Base-by-base conservation (phyloP, 2,797 vertebrate species). In the Helostoma temminkii region DNA sequence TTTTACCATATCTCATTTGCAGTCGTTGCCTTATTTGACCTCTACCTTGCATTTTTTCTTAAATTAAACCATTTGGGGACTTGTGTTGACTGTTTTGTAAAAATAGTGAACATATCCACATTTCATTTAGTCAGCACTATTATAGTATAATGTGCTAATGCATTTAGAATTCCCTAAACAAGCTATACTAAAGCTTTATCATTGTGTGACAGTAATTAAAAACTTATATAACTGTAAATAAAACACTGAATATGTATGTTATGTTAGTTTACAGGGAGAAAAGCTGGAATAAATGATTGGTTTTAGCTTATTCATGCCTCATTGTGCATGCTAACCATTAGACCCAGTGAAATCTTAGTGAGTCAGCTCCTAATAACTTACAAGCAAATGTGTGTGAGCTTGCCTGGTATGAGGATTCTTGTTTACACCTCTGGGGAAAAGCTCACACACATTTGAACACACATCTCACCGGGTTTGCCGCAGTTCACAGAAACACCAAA, bases 261-360 rank as follows among this genome's bases (percentile, higher is more conserved):
- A n/a, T n/a, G n/a, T n/a, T n/a, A n/a, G n/a, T n/a, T n/a, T n/a
- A n/a, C n/a, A n/a, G n/a, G n/a, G n/a, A n/a, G n/a, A n/a, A n/a
- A n/a, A n/a, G n/a, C n/a, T n/a, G n/a, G n/a, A n/a, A n/a, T n/a
- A n/a, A n/a, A n/a, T n/a, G n/a, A n/a, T n/a, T n/a, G n/a, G n/a
- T n/a, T n/a, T n/a, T n/a, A n/a, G n/a, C n/a, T n/a, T n/a, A n/a
- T n/a, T n/a, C n/a, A n/a, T n/a, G n/a, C n/a, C n/a, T n/a, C n/a
- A n/a, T 81, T 79, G 79, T 30, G 41, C 42, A 6, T 15, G 42
- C 65, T 43, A 46, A 73, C 52, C 42, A 72, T 74, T 64, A 58
- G 28, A 63, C 28, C 21, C 26, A 10, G 45, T 36, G 62, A 79
- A 74, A 75, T 74, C 53, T 50, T 9, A 54, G 55, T 8, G 28